Evolutionary conservation across 2,113 vertebrate species (phyloP), one percentile per base, ranked within the genome.

Genomic region (Cinclus cinclus): DNA sequence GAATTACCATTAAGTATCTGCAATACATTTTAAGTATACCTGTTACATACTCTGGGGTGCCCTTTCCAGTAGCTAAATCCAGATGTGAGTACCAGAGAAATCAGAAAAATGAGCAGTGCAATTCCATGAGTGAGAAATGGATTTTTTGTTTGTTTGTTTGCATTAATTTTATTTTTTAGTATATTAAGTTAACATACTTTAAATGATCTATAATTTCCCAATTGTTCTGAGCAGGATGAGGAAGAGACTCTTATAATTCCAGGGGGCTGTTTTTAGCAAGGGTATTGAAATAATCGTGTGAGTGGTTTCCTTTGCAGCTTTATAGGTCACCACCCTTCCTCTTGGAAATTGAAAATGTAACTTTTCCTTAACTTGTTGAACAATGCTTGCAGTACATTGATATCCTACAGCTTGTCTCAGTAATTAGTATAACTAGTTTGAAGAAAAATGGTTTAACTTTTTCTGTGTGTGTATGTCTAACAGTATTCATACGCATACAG

Each of bases 221-320:
- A 95, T 96, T 97, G 96, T 97, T 96, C 65, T 90, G 65, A 79
- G 88, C 95, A 96, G 96, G 96, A 97, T 96, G 86, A 94, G 96
- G 96, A 97, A 92, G 78, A 90, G 92, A 81, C 53, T 92, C 17
- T 35, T 68, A 4, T 58, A 88, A 80, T 96, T 96, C 80, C 80
- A 91, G 50, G 52, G 41, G 31, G 6, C 85, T 96, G 83, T 97
- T 97, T 97, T 97, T 97, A 97, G 94, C 85, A 83, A 42, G 74
- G 68, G 76, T 83, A 97, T 97, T 96, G 93, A 95, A 95, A 83
- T 83, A 87, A 44, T 59, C 25, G 53, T 24, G 37, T 64, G 94
- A 94, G 95, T 47, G 35, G 83, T 94, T 97, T 97, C 97, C 97
- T 97, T 90, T 95, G 91, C 53, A 76, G 14, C 79, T 93, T 93